Conservation (phyloP, 2,113 vertebrate genomes). For the Podarcis raffonei region DNA sequence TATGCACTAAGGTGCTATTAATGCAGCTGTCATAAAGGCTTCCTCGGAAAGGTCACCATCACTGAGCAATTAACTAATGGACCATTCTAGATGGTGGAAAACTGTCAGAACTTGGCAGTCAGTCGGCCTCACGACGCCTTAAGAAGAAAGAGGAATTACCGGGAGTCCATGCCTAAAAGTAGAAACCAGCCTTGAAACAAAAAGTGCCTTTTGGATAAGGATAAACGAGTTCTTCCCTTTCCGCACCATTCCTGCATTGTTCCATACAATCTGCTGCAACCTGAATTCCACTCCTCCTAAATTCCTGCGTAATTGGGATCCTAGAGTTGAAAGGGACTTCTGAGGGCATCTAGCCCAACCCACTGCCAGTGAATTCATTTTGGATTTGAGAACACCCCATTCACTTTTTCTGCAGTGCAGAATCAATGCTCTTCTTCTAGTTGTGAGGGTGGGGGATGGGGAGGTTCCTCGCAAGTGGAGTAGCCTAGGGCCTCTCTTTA, state of each 20-base stretch:
- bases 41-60: conserved; percentile 46
- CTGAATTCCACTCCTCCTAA: not conserved
- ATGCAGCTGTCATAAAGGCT: conserved; percentile 39
- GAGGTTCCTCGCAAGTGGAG: no score
- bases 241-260: not conserved
- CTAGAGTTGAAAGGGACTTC: not conserved
- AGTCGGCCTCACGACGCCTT: conserved; percentile 36
- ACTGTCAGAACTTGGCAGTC: conserved; percentile 41
- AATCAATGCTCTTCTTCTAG: not conserved
- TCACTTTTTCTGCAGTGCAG: not conserved
- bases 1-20: conserved; percentile 43
- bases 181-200: conserved; percentile 47
- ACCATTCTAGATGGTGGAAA: conserved; percentile 52
- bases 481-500: no score
- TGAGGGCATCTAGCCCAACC: not conserved
- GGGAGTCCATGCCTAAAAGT: not conserved
- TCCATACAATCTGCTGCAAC: not conserved
- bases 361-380: not conserved
- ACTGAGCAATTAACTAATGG: conserved; percentile 75
- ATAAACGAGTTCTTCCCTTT: not conserved
- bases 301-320: not conserved
- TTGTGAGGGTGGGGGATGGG: no score
- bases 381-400: not conserved
- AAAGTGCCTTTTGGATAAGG: not conserved
- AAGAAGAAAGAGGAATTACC: conserved; percentile 59